Evolutionary conservation across 2,888 invertebrate genomes (phyloP).

Genomic region (Taphrorychus bicolor): DNA sequence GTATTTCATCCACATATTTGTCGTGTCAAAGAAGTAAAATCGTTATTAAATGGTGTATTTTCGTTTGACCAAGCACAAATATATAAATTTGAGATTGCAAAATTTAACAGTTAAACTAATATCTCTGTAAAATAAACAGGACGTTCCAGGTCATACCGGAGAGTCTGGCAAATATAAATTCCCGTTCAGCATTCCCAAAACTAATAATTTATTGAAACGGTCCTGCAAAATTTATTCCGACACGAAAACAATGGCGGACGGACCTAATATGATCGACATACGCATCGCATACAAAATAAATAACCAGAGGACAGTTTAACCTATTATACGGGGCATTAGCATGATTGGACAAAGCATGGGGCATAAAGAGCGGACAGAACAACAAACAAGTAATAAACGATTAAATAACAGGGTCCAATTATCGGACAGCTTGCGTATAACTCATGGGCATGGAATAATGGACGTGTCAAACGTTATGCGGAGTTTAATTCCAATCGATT

Average conservation of each 20-base stretch:
- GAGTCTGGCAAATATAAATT: neutral
- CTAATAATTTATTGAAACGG: constrained; percentile 28
- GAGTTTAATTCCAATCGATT: neutral
- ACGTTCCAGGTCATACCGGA: neutral
- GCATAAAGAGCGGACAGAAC: constrained; percentile 28
- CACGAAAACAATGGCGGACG: constrained; percentile 21
- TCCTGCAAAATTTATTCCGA: constrained; percentile 22
- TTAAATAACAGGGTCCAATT: constrained; percentile 38
- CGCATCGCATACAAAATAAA: constrained; percentile 41
- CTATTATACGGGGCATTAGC: constrained; percentile 52
- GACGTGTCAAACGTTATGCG: constrained; percentile 23
- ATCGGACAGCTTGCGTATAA: constrained; percentile 26
- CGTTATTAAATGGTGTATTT: no score
- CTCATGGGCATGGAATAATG: constrained; percentile 17
- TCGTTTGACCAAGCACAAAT: no score
- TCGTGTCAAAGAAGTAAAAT: no score
- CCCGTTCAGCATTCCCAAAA: constrained; percentile 2
- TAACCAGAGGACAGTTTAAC: constrained; percentile 45
- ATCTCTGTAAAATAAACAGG: no score
- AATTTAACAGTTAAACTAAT: no score
- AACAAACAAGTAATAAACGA: constrained; percentile 38
- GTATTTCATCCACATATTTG: no score
- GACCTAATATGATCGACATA: constrained; percentile 33
- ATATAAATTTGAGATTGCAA: no score
- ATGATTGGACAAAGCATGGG: constrained; percentile 51